Conservation (phyloP, 1,140 invertebrate genomes). For the Pinna nobilis region DNA sequence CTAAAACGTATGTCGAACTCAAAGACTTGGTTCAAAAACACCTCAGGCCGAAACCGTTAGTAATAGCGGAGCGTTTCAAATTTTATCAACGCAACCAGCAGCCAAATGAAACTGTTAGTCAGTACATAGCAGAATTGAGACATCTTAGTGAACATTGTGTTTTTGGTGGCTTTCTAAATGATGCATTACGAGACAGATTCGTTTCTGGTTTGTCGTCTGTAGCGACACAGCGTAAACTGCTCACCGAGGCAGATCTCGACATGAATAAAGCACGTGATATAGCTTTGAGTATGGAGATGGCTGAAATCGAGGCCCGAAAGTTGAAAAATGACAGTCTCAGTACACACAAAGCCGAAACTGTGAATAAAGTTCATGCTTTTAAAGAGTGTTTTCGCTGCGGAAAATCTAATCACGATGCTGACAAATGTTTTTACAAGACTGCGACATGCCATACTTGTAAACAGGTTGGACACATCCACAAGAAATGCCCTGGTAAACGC, state of each 20-base stretch:
- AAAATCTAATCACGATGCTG: slow-evolving; percentile 11
- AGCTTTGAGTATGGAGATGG: not conserved
- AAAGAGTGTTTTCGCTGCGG: slow-evolving; percentile 6
- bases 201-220: slow-evolving; percentile 13
- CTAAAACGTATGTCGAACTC: not conserved
- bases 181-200: slow-evolving; percentile 2
- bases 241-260: not conserved
- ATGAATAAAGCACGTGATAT: not conserved
- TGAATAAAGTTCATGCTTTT: not conserved
- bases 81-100: slow-evolving; percentile 16
- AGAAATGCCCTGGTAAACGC: slow-evolving; percentile 5
- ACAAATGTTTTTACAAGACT: slow-evolving; percentile 1
- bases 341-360: not conserved
- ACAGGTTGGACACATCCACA: slow-evolving; percentile 7
- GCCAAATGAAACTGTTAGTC: not conserved
- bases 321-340: slow-evolving; percentile 3
- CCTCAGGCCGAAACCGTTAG: not conserved
- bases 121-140: not conserved
- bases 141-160: slow-evolving; percentile 10
- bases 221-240: not conserved
- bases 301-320: slow-evolving; percentile 7
- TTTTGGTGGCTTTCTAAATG: not conserved
- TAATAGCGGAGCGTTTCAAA: not conserved
- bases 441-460: slow-evolving; percentile 6
- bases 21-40: not conserved